phyloP scores from a whole-genome alignment of 2,113 vertebrate genomes.

The Tonatia bakeri region DNA sequence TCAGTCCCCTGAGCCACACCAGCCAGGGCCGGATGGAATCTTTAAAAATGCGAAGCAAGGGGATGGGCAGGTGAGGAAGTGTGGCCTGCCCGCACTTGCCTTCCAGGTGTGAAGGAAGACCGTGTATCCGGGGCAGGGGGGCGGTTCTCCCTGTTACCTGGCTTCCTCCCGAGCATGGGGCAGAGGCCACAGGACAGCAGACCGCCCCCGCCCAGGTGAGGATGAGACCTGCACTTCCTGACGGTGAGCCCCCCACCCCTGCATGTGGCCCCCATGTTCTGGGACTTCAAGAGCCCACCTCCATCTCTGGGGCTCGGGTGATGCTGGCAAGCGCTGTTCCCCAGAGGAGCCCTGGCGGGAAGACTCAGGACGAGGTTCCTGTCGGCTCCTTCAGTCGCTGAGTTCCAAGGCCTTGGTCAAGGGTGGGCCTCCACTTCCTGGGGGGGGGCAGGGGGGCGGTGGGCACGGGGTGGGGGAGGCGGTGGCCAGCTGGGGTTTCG shows the following conservation, averaged over 20 bases:
- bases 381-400: not conserved
- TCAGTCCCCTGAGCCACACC: too few species aligned
- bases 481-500: not conserved
- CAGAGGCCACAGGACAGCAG: not conserved
- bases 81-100: not conserved
- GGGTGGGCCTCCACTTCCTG: not conserved
- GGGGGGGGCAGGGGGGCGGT: not conserved
- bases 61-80: not conserved
- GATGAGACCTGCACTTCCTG: not conserved
- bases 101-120: accelerated
- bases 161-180: not conserved
- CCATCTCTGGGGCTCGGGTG: not conserved
- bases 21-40: not conserved
- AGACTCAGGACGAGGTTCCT: not conserved
- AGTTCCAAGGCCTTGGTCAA: not conserved
- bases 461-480: not conserved
- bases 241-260: not conserved
- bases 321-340: not conserved
- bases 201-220: not conserved
- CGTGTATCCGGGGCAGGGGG: accelerated
- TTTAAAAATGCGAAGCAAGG: not conserved
- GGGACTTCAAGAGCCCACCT: not conserved
- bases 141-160: not conserved
- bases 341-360: not conserved
- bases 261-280: not conserved